Evolutionary conservation across 1,140 invertebrate species (phyloP).

Genomic region (Capitella teleta): DNA sequence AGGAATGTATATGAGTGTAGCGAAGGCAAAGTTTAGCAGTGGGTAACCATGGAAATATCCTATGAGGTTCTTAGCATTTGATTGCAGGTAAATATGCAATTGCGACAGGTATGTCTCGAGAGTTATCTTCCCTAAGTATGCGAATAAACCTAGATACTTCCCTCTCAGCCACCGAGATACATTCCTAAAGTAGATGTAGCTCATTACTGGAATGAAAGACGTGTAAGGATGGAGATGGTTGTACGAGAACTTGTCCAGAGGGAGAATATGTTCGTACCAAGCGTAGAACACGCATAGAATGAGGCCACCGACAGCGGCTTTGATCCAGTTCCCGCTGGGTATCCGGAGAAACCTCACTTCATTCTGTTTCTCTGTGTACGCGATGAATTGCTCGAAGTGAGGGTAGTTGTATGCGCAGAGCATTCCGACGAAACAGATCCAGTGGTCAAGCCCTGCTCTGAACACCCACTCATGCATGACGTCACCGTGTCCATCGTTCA

Average conservation of each 20-base stretch:
- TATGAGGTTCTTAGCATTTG: constrained; percentile 23
- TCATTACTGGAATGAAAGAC: constrained; percentile 19
- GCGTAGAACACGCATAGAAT: constrained; percentile 4
- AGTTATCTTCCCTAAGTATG: constrained; percentile 24
- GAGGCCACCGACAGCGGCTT: constrained; percentile 8
- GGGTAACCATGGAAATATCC: constrained; percentile 19
- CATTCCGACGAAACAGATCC: constrained; percentile 27
- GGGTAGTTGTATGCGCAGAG: constrained; percentile 30
- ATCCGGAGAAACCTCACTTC: not conserved
- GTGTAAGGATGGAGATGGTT: constrained; percentile 23
- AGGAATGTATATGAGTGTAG: constrained; percentile 21
- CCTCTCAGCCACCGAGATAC: constrained; percentile 15
- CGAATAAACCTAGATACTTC: constrained; percentile 18
- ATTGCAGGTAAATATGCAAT: constrained; percentile 26
- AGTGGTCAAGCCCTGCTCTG: constrained; percentile 24
- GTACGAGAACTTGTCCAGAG: constrained; percentile 21
- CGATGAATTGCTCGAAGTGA: constrained; percentile 22
- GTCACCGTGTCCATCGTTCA: constrained; percentile 14
- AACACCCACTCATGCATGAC: constrained; percentile 25
- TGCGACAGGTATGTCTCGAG: constrained; percentile 29
- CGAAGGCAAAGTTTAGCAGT: constrained; percentile 22
- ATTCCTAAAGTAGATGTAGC: constrained; percentile 23
- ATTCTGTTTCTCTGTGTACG: not conserved
- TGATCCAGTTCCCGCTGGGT: constrained; percentile 1
- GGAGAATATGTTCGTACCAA: constrained; percentile 19